phyloP scores from a whole-genome alignment of 2,797 vertebrate genomes.

The Miichthys miiuy region DNA sequence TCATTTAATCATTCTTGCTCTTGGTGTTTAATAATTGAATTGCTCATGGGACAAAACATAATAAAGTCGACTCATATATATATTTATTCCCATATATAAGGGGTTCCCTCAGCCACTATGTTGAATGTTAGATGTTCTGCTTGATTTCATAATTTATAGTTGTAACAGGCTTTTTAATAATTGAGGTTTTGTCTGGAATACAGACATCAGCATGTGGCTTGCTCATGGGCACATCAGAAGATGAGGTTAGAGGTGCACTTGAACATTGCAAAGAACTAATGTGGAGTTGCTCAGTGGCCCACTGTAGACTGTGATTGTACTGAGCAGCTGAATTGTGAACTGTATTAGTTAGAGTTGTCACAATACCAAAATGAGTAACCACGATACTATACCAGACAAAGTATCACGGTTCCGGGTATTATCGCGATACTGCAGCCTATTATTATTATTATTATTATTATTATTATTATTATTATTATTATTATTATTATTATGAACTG shows the following conservation, averaged over 20 bases:
- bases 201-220: not conserved
- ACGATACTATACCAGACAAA: too few relatives aligned
- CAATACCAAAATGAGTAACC: too few relatives aligned
- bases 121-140: slow-evolving; percentile 35
- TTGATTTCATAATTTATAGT: slow-evolving; percentile 57
- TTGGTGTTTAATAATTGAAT: slow-evolving; percentile 68
- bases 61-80: slow-evolving; percentile 58
- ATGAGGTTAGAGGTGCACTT: not conserved
- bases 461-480: too few relatives aligned
- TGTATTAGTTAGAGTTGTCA: too few relatives aligned
- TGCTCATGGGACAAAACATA: slow-evolving; percentile 53
- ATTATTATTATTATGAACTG: too few relatives aligned
- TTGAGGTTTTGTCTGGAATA: slow-evolving; percentile 29
- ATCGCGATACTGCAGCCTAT: too few relatives aligned
- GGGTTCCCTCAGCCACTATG: slow-evolving; percentile 26
- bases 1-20: slow-evolving; percentile 60
- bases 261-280: not conserved
- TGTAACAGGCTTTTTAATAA: slow-evolving; percentile 40
- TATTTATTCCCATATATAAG: slow-evolving; percentile 31
- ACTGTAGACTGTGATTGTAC: not conserved
- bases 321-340: not conserved
- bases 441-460: too few relatives aligned
- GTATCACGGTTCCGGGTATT: too few relatives aligned
- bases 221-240: not conserved
- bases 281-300: not conserved